Evolutionary conservation across 2,888 invertebrate species (phyloP), one percentile per base, ranked within the genome.

Genomic region (Chironomus riparius): DNA sequence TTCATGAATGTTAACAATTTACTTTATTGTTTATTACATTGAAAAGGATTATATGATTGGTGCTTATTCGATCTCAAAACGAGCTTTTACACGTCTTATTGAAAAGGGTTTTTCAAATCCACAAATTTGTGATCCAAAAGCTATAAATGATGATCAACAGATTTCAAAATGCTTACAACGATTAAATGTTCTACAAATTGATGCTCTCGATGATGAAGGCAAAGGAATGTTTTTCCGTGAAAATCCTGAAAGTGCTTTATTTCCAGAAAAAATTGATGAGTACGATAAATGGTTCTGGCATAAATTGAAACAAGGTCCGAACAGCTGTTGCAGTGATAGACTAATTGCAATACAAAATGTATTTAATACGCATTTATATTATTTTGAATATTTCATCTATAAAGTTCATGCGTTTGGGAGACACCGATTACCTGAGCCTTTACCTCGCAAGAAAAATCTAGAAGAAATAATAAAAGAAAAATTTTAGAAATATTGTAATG

Each of bases 331-430:
- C 13, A 56, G 56, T 21, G 73, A 73, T 28, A 62, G 73, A 12
- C 47, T 73, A 5, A 65, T 73, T 7, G 38, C 65, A 3, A 24
- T 73, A 5, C 73, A 73, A 65, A 38, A 62, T 18, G 15, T 47
- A 18, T 18, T n/a, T 10, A 28, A 65, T 21, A 62, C 62, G 15
- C 62, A 73, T 62, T 21, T 73, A 1, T 73, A 73, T 18, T 73
- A 73, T 28, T 24, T 73, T 28, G 73, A 73, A 65, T 73, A 73
- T 65, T 73, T 62, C 22, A 65, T 73, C 10, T 73, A 73, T 38
- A 73, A 73, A 73, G 73, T 73, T 47, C 73, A 73, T 50, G 73
- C 62, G 3, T 73, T 73, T 62, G 73, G 73, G 13, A 38, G 73
- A 13, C 73, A 65, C 7, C 15, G 73, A 62, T 24, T 56, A 6